Percentiles rank a stretch among this genome's conserved stretches.
Conservation (phyloP, 1,140 invertebrate species). For the Aphidius gifuensis region DNA sequence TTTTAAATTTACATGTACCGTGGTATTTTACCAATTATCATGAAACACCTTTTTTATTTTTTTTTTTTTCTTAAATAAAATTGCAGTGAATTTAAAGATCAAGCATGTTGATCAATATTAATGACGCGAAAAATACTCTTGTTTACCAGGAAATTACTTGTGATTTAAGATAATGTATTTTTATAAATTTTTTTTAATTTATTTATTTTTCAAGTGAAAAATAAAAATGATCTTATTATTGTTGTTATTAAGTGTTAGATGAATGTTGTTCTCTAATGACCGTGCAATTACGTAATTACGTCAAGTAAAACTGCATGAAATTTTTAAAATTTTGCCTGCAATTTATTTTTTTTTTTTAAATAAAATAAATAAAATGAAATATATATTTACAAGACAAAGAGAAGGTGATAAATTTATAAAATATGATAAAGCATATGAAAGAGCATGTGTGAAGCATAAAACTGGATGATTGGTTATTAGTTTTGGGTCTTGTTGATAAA, state of each 20-base stretch:
- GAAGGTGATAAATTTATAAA: conserved; percentile 34
- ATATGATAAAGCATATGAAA: conserved; percentile 34
- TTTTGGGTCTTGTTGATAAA: conserved; percentile 43
- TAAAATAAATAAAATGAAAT: not conserved
- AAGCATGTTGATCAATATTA: not conserved
- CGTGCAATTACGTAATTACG: not conserved
- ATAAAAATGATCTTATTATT: not conserved
- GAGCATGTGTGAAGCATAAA: conserved; percentile 21
- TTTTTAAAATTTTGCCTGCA: conserved; percentile 5
- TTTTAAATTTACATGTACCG: not conserved
- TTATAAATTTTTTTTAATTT: no score
- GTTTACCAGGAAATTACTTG: conserved; percentile 1
- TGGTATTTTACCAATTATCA: conserved; percentile 7
- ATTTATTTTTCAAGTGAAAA: not conserved
- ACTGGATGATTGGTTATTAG: conserved; percentile 49
- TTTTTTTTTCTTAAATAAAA: not conserved
- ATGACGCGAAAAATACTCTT: conserved; percentile 6
- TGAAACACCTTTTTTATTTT: not conserved
- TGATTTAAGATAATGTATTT: not conserved
- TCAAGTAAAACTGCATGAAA: conserved; percentile 13
- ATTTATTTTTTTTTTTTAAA: not conserved
- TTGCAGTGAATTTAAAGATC: no score
- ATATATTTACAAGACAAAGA: conserved; percentile 17
- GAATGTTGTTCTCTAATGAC: not conserved
- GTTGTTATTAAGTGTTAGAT: not conserved